Base-by-base conservation (phyloP, 35 echinoderm and acorn worm genomes). In the Patiria miniata region DNA sequence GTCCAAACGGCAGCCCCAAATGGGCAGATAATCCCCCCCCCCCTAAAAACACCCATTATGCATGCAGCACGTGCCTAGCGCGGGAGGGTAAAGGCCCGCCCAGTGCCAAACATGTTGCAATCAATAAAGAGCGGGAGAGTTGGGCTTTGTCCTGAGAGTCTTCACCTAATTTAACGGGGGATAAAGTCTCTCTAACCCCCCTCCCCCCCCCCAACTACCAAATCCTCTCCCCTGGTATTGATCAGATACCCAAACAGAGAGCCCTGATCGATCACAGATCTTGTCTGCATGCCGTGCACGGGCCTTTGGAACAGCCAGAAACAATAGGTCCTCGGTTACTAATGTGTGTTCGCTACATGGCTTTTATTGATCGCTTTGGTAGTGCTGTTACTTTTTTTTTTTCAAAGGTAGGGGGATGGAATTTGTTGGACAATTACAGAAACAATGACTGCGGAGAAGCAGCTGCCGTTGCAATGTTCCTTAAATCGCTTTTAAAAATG, bases 21-120 rank as follows among this genome's bases (percentile, higher is more conserved):
- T 73, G 10, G 65, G 65, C 65, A 14, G 26, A 73, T 36, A 73
- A 73, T 36, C 65, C 8, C 34, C 26, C 65, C 42, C 42, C 42
- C 12, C 42, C n/a, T 7, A 26, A 10, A 18, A 34, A 73, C 65
- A 73, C 65, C 42, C 26, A 73, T 73, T 73, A 73, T 73, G 65
- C 65, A 73, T 73, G 65, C 65, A 73, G 65, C 65, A 73, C 65
- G 65, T 73, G 65, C 65, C 65, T 73, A 73, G 26, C 65, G 65
- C 65, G 65, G 65, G 65, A 73, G 65, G 65, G 65, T 73, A 34
- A 73, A 73, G 65, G 65, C 26, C n/a, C 34, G 65, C 18, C 65
- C 34, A 32, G 34, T 34, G 65, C 65, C 65, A 26, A 36, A 73
- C 23, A 73, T 12, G 65, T 10, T 36, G 26, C 65, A 30, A 73